Percentiles rank a stretch among this genome's conserved stretches.
These are phyloP conservation scores for Elaphurus davidianus DNA, from an alignment of 2,113 vertebrate genomes.

Conservation along the genomic window DNA sequence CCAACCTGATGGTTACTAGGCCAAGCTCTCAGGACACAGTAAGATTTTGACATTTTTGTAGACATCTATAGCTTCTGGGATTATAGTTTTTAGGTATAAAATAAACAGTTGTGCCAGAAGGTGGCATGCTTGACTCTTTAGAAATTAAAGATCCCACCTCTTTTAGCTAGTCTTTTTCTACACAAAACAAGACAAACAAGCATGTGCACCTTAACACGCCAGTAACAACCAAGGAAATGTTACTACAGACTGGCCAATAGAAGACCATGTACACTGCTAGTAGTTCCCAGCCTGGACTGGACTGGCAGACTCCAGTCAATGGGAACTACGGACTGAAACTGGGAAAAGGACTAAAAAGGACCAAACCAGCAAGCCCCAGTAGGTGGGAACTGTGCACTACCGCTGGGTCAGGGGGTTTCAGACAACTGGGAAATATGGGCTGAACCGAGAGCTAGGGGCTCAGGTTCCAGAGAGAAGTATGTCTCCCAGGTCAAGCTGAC, in stretches of 20 bases:
- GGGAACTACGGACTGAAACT: not conserved
- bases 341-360: not conserved
- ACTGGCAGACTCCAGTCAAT: not conserved
- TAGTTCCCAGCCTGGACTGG: not conserved
- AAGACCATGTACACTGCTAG: not conserved
- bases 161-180: not conserved
- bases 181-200: not conserved
- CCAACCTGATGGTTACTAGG: not conserved
- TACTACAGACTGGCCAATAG: not conserved
- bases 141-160: not conserved
- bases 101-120: not conserved
- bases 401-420: not conserved
- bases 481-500: not conserved
- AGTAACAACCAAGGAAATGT: not conserved
- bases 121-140: not conserved
- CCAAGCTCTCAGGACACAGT: not conserved
- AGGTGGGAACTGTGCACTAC: not conserved
- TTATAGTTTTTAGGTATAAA: not conserved
- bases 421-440: not conserved
- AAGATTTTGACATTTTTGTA: not conserved
- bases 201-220: not conserved
- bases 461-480: not conserved
- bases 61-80: not conserved
- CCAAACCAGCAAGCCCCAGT: not conserved
- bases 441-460: not conserved